Base-by-base conservation (phyloP, 2,113 vertebrate species). In the Psittacara wagleri region DNA sequence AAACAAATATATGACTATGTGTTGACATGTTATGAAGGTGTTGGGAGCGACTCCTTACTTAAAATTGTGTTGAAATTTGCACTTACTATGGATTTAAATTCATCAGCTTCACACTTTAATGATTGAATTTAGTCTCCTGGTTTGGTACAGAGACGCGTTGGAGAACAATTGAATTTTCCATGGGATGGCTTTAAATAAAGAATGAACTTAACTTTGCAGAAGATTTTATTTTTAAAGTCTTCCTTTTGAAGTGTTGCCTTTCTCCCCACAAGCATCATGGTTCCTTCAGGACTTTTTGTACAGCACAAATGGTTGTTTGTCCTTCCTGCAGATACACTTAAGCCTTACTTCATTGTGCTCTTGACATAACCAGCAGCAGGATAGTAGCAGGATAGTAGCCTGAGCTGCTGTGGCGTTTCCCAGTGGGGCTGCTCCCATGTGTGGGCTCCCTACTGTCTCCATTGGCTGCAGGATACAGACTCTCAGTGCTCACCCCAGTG, bases 11-110 rank as follows among this genome's bases (percentile, higher is more conserved):
- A 93, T 95, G 96, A 96, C 94, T 95, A 96, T 91, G 95, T 96
- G 96, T 97, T 96, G 96, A 97, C 96, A 96, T 94, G 86, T 94
- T 96, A 97, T 83, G 96, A 96, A 96, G 94, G 96, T 97, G 96
- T 96, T 94, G 95, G 95, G 96, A 96, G 88, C 74, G 41, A 95
- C 88, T 97, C 95, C 91, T 87, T 95, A 79, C 86, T 96, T 96
- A 94, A 94, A 94, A 96, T 79, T 95, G 91, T 96, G 90, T 94
- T 94, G 95, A 94, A 96, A 95, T 97, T 96, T 97, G 88, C 95
- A 94, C 96, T 94, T 94, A 94, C 86, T 96, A 92, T 95, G 75
- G 94, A 83, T 96, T 94, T 96, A 96, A 96, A 95, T 97, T 96
- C 83, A 66, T 92, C 92, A 89, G 57, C 33, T 95, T 97, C 96